phyloP scores from a whole-genome alignment of 2,797 vertebrate genomes.

The Xenopus petersii region DNA sequence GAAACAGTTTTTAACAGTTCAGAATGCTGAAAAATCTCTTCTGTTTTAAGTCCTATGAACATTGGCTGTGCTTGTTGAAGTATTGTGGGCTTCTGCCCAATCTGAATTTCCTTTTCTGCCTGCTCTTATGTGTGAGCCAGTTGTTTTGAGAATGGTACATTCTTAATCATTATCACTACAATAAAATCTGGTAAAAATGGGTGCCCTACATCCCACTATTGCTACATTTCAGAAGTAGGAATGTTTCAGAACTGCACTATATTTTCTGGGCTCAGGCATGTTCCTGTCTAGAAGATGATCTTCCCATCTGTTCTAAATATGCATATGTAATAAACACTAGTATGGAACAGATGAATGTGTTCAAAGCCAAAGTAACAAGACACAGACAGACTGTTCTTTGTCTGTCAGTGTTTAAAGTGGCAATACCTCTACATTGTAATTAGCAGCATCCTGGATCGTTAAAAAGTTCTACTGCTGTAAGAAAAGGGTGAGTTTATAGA shows the following conservation, averaged over 20 bases:
- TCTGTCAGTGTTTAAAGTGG: constrained; percentile 28
- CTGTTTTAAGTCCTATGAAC: constrained; percentile 8
- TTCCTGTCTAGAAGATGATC: constrained; percentile 45
- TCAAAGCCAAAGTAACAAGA: constrained; percentile 36
- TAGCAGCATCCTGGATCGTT: not conserved
- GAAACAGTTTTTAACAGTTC: not conserved
- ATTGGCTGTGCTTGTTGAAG: constrained; percentile 23
- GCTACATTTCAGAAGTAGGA: constrained; percentile 39
- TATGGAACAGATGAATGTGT: constrained; percentile 40
- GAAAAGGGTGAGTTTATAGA: too few species aligned
- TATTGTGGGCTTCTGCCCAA: constrained; percentile 15
- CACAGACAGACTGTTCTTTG: constrained; percentile 38
- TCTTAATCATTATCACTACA: constrained; percentile 27
- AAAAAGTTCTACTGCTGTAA: too few species aligned
- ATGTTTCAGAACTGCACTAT: constrained; percentile 37
- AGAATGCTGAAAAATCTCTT: constrained; percentile 32
- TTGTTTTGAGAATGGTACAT: constrained; percentile 33
- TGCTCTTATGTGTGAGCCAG: constrained; percentile 30
- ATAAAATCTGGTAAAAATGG: constrained; percentile 35
- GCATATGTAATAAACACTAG: constrained; percentile 47
- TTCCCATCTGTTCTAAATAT: constrained; percentile 48
- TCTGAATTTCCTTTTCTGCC: constrained; percentile 28
- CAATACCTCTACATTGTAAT: not conserved
- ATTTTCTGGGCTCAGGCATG: constrained; percentile 36
- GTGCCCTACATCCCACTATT: constrained; percentile 29